Evolutionary conservation across 2,888 invertebrate species (phyloP), one percentile per base, ranked within the genome.

Genomic region (Poecilobothrus nobilitatus): DNA sequence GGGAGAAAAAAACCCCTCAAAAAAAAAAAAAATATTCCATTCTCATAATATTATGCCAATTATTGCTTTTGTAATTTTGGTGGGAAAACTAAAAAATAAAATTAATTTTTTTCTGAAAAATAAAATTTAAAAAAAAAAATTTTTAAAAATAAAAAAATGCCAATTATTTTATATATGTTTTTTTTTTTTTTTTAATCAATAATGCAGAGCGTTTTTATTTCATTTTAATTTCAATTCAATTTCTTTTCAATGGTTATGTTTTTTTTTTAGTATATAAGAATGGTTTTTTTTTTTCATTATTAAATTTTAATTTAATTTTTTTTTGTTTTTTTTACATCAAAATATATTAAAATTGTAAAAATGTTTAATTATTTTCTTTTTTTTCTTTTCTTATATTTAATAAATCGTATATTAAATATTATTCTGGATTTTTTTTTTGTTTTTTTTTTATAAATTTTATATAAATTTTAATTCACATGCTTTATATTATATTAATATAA

Each of bases 141-240:
- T 18, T 18, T 53, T 53, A 53, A 12, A 53, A 53, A 53, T 12
- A 41, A 41, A 53, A 53, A 53, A 9, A 53, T n/a, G 53, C 53
- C 53, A 53, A 53, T 53, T 53, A n/a, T n/a, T n/a, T n/a, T n/a
- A 12, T 41, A 27, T 27, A 41, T 41, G 1, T 12, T 2, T 53
- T 53, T 18, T 12, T 2, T 53, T 53, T 53, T 53, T 53, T 53
- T 53, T 53, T 53, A 18, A 12, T 41, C 41, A 41, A 53, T 53
- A 53, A 53, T 53, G 53, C 53, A 53, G 53, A 53, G 53, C 53
- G 53, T 53, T 53, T 53, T 53, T 53, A 53, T 53, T 53, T 15
- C 53, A 15, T 18, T 44, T 12, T 44, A n/a, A n/a, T n/a, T n/a
- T n/a, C n/a, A n/a, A 27, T 27, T 27, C 27, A 27, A 27, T 27